phyloP scores from a whole-genome alignment of 2,797 vertebrate species.

The Pelodytes ibericus region DNA sequence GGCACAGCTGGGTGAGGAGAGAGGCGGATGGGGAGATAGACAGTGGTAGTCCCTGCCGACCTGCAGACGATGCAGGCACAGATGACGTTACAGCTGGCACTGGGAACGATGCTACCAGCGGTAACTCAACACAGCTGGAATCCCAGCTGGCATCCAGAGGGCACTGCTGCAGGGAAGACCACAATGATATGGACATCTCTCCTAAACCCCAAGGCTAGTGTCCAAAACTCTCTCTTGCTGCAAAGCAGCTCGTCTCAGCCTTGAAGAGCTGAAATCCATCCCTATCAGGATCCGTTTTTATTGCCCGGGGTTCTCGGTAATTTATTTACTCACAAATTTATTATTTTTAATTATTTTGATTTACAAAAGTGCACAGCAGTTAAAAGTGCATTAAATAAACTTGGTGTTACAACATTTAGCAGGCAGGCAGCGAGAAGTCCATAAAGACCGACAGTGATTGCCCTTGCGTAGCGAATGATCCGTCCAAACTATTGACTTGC shows the following conservation, averaged over 20 bases:
- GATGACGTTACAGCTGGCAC: slow-evolving; percentile 51
- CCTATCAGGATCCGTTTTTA: slow-evolving; percentile 41
- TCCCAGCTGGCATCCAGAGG: slow-evolving; percentile 53
- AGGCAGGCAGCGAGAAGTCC: slow-evolving; percentile 75
- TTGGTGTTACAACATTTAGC: slow-evolving; percentile 74
- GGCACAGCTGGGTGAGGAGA: slow-evolving; percentile 22
- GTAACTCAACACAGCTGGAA: slow-evolving; percentile 50
- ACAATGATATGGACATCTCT: slow-evolving; percentile 41
- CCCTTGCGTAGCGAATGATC: slow-evolving; percentile 25
- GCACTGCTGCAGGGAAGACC: slow-evolving; percentile 46
- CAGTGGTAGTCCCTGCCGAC: slow-evolving; percentile 37
- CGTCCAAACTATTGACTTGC: slow-evolving; percentile 9
- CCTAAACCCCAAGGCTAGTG: slow-evolving; percentile 53
- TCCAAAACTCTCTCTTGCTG: slow-evolving; percentile 41
- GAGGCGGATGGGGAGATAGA: slow-evolving; percentile 1
- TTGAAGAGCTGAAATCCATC: slow-evolving; percentile 17
- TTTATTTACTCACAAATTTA: slow-evolving; percentile 83
- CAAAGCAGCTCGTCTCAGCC: slow-evolving; percentile 35
- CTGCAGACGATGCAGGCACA: slow-evolving; percentile 39
- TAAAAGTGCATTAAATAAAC: slow-evolving; percentile 82
- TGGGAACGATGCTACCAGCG: slow-evolving; percentile 44
- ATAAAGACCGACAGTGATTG: slow-evolving; percentile 66
- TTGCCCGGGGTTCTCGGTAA: slow-evolving; percentile 68
- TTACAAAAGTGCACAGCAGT: slow-evolving; percentile 79
- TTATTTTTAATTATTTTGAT: slow-evolving; percentile 89